Evolutionary conservation across 1,140 invertebrate species (phyloP).

Genomic region (Aphaenogaster floridana): DNA sequence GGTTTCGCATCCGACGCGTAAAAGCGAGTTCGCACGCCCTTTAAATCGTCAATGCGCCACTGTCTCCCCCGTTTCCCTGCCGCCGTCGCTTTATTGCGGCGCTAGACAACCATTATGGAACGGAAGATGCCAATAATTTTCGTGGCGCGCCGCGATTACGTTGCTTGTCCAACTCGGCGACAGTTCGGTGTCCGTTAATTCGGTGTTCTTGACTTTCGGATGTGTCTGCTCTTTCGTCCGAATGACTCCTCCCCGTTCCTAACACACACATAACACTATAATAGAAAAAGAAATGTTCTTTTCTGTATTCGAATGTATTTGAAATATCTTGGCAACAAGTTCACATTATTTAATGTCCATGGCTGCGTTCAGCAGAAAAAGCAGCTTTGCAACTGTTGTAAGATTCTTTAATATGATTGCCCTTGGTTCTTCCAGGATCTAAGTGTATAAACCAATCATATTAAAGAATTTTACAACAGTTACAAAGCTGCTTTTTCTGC

Average conservation of each 20-base stretch:
- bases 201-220: conserved; percentile 52
- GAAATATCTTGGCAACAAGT: neutral
- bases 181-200: conserved; percentile 40
- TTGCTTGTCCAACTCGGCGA: conserved; percentile 27
- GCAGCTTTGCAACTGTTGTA: too few species aligned
- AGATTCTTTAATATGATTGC: too few species aligned
- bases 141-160: conserved; percentile 44
- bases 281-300: neutral
- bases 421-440: too few species aligned
- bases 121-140: conserved; percentile 86
- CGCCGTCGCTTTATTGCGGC: conserved; percentile 63
- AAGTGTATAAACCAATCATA: too few species aligned
- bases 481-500: too few species aligned
- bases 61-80: conserved; percentile 16
- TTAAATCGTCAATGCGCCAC: conserved; percentile 81
- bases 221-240: conserved; percentile 31
- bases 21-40: conserved; percentile 84
- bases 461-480: too few species aligned
- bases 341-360: neutral
- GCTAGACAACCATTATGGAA: conserved; percentile 82
- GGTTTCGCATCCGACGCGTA: conserved; percentile 83
- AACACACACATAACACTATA: neutral
- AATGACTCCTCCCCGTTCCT: neutral
- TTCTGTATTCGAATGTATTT: neutral
- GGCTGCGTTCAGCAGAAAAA: too few species aligned